Conservation (phyloP, 2,797 vertebrate genomes). For the Bryconaethiops microstoma region DNA sequence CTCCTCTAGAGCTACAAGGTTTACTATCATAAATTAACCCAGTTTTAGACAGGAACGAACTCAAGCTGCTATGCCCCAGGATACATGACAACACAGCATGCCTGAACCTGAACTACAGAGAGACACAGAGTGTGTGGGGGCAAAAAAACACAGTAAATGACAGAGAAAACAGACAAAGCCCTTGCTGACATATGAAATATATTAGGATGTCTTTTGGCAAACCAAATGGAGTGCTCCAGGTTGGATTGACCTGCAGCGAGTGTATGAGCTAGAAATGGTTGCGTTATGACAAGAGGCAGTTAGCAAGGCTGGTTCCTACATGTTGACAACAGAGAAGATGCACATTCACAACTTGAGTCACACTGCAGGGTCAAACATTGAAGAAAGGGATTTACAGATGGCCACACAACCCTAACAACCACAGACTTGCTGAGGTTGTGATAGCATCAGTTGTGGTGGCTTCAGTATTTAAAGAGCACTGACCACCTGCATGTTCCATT, state of each 20-base stretch:
- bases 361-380: not conserved
- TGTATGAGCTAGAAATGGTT: not conserved
- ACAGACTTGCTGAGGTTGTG: no score
- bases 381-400: no score
- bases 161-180: not conserved
- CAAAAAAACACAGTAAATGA: not conserved
- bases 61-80: not conserved
- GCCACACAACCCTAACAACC: no score
- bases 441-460: no score
- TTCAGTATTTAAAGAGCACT: no score
- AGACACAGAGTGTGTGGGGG: not conserved
- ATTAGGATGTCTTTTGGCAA: not conserved
- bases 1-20: not conserved
- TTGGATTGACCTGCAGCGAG: not conserved
- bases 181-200: not conserved
- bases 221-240: not conserved
- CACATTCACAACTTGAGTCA: no score
- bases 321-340: not conserved
- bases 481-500: no score
- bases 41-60: constrained; percentile 10
- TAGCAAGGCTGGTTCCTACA: not conserved
- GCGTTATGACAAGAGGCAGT: not conserved
- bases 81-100: not conserved
- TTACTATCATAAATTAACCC: not conserved
- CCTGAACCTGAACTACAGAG: constrained; percentile 29